These are phyloP conservation scores for Chromobotia macracanthus DNA, from an alignment of 2,797 vertebrate species.

Conservation along the genomic window DNA sequence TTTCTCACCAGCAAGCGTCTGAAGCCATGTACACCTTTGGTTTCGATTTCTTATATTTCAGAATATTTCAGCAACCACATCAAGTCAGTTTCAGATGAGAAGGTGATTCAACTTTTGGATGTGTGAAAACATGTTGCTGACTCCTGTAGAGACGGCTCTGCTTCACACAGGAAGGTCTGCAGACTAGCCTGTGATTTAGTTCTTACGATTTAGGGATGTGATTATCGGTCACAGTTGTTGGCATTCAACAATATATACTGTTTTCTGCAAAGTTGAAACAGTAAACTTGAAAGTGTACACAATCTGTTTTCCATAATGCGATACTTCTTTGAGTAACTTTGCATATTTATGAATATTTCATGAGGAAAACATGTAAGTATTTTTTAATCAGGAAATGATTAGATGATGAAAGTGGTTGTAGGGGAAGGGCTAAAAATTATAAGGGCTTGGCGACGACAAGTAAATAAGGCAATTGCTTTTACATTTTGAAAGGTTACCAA, in stretches of 20 bases:
- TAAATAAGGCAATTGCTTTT: too few species aligned
- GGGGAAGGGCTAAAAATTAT: too few species aligned
- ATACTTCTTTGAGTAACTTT: background rate
- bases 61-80: constrained; percentile 9
- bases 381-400: background rate
- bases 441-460: too few species aligned
- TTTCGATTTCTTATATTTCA: constrained; percentile 18
- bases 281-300: background rate
- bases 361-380: background rate
- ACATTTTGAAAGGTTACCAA: too few species aligned
- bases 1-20: constrained; percentile 12
- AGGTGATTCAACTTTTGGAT: constrained; percentile 27
- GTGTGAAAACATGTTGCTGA: constrained; percentile 45
- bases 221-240: constrained; percentile 3
- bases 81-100: constrained; percentile 23
- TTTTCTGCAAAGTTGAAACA: background rate
- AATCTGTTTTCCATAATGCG: background rate
- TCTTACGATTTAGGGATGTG: background rate
- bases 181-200: constrained; percentile 23
- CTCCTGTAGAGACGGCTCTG: constrained; percentile 2
- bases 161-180: constrained; percentile 18
- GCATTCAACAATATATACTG: background rate
- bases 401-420: too few species aligned
- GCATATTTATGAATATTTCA: background rate
- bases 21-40: background rate